Evolutionary conservation across 2,113 vertebrate species (phyloP).

Genomic region (Nannospalax galili): DNA sequence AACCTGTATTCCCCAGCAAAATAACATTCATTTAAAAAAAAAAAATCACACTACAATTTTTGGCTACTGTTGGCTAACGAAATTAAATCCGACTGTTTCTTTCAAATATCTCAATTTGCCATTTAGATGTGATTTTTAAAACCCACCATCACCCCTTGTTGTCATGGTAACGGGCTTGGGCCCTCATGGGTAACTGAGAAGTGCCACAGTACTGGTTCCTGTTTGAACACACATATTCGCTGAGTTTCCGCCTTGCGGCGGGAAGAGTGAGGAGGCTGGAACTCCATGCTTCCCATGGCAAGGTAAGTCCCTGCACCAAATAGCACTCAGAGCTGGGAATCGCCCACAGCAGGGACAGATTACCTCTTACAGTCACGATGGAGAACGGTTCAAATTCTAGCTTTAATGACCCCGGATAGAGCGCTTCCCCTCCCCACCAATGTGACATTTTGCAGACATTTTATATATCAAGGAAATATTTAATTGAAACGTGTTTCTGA

Average conservation of each 20-base stretch:
- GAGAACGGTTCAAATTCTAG: slow-evolving; percentile 62
- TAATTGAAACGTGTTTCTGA: slow-evolving; percentile 82
- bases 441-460: slow-evolving; percentile 82
- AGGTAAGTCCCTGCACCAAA: slow-evolving; percentile 79
- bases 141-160: slow-evolving; percentile 83
- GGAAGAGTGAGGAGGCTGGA: slow-evolving; percentile 73
- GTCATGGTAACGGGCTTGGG: slow-evolving; percentile 86
- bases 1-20: slow-evolving; percentile 8
- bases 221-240: slow-evolving; percentile 82
- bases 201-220: slow-evolving; percentile 83
- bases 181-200: slow-evolving; percentile 85
- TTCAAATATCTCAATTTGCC: slow-evolving; percentile 86
- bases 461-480: slow-evolving; percentile 80
- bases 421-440: slow-evolving; percentile 75
- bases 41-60: background rate
- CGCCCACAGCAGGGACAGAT: slow-evolving; percentile 80
- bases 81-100: slow-evolving; percentile 78
- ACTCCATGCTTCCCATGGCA: slow-evolving; percentile 69
- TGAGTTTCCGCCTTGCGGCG: slow-evolving; percentile 75
- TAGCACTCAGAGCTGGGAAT: slow-evolving; percentile 64
- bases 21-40: background rate
- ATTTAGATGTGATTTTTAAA: slow-evolving; percentile 86
- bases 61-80: slow-evolving; percentile 58
- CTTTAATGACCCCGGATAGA: slow-evolving; percentile 76
- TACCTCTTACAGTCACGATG: slow-evolving; percentile 61